Conservation (phyloP, 1,140 invertebrate species). For the Heliconius nattereri region DNA sequence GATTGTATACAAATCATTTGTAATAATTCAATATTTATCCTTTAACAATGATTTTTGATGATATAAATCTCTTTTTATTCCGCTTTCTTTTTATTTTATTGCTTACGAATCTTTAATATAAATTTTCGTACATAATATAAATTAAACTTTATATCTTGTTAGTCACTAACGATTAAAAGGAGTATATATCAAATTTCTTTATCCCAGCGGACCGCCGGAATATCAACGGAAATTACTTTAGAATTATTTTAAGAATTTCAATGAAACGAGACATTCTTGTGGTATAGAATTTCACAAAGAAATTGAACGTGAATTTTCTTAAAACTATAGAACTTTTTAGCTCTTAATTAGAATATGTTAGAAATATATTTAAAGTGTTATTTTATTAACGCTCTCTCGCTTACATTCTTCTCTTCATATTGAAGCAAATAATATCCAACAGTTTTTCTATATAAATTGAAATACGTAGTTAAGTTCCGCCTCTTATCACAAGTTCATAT, state of each 20-base stretch:
- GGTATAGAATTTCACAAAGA: constrained; percentile 16
- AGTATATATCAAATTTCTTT: constrained; percentile 1
- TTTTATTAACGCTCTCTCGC: too few species aligned
- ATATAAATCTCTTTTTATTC: too few species aligned
- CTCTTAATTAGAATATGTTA: neutral
- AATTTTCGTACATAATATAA: neutral
- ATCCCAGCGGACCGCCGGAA: neutral
- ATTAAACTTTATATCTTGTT: neutral
- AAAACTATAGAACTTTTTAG: neutral
- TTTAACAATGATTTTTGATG: too few species aligned
- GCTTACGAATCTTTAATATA: neutral
- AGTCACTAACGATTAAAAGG: neutral
- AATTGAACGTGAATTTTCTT: neutral
- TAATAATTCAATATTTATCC: too few species aligned
- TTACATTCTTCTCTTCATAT: too few species aligned
- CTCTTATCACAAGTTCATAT: too few species aligned
- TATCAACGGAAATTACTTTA: neutral
- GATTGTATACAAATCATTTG: too few species aligned
- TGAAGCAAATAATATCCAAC: too few species aligned
- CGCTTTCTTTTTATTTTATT: neutral
- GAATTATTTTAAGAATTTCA: constrained; percentile 14
- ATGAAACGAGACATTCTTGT: constrained; percentile 5
- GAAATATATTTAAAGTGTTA: neutral
- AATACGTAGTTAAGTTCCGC: too few species aligned
- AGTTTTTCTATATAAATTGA: too few species aligned